These are phyloP conservation scores for Mastomys coucha DNA, from an alignment of 2,113 vertebrate genomes.

Conservation along the genomic window DNA sequence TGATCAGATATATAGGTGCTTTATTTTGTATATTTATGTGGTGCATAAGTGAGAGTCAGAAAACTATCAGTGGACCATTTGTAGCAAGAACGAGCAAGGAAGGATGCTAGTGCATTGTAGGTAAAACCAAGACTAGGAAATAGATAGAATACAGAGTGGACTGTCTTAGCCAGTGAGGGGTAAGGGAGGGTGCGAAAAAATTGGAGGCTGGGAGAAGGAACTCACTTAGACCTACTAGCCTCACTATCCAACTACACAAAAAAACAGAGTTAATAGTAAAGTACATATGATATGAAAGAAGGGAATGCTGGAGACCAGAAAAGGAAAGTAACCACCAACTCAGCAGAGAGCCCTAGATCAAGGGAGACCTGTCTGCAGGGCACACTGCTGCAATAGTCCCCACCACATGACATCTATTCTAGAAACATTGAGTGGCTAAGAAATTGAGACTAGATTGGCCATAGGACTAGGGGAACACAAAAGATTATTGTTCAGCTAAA, in stretches of 20 bases:
- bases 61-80: neutral
- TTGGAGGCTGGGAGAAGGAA: fast-evolving
- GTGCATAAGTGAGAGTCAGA: neutral
- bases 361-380: neutral
- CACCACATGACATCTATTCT: neutral
- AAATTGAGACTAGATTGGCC: neutral
- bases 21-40: neutral
- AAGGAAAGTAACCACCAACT: neutral
- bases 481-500: neutral
- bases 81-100: neutral
- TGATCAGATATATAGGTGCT: neutral
- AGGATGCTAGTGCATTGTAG: neutral
- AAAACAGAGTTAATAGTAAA: neutral
- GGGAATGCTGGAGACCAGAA: neutral
- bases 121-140: neutral
- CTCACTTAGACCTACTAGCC: no score
- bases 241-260: neutral
- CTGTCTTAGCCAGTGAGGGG: neutral
- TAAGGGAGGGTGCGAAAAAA: neutral
- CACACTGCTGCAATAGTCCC: neutral
- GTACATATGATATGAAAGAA: neutral
- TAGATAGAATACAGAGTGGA: neutral
- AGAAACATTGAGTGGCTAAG: neutral
- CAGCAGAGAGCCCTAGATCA: neutral
- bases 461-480: no score